Evolutionary conservation across 2,797 vertebrate species (phyloP).

Genomic region (Xerus rutilus): DNA sequence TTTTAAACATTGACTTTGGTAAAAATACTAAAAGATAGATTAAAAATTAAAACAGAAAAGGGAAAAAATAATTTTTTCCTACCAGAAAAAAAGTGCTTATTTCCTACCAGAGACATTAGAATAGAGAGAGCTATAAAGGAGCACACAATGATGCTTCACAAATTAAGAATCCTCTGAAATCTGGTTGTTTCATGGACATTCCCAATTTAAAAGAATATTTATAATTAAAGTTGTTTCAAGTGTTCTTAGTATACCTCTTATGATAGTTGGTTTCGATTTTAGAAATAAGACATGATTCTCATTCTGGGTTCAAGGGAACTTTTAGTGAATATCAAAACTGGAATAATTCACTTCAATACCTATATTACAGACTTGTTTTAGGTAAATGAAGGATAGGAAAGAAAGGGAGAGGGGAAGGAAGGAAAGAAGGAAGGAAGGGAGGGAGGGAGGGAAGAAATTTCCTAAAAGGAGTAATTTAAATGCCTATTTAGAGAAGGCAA

Average conservation of each 20-base stretch:
- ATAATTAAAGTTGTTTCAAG: constrained; percentile 24
- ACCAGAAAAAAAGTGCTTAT: not conserved
- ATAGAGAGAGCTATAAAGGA: not conserved
- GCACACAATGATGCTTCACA: not conserved
- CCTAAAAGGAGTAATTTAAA: not conserved
- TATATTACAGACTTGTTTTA: constrained; percentile 44
- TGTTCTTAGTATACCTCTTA: not conserved
- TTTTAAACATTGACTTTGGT: not conserved
- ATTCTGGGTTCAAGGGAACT: not conserved
- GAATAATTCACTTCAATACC: constrained; percentile 18
- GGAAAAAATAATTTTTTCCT: not conserved
- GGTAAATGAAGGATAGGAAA: constrained; percentile 60
- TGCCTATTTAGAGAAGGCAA: not conserved
- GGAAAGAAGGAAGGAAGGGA: not conserved
- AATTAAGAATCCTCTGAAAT: not conserved
- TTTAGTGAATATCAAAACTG: not conserved
- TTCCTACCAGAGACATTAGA: not conserved
- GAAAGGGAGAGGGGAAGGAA: not conserved
- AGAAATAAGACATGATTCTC: not conserved
- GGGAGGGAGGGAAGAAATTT: not conserved
- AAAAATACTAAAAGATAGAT: not conserved
- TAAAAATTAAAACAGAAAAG: constrained; percentile 47
- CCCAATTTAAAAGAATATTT: not conserved
- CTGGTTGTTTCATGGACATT: not conserved
- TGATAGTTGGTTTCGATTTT: constrained; percentile 24